These are phyloP conservation scores for Bettongia penicillata DNA, from an alignment of 2,113 vertebrate genomes.

Conservation along the genomic window DNA sequence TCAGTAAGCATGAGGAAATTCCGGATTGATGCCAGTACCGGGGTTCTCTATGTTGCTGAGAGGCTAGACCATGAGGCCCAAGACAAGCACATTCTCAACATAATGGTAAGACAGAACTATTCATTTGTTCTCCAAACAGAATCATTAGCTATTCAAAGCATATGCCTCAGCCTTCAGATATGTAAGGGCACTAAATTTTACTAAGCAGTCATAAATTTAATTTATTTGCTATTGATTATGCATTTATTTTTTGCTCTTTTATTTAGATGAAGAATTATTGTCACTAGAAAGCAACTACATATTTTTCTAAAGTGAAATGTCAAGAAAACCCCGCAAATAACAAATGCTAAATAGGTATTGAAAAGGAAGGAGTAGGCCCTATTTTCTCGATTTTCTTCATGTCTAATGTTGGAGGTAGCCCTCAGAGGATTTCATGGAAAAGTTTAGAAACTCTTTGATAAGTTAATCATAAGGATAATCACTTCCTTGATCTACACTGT, in stretches of 20 bases:
- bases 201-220: conserved; percentile 63
- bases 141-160: conserved; percentile 14
- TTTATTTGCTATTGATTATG: conserved; percentile 49
- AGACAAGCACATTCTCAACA: conserved; percentile 93
- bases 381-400: conserved; percentile 63
- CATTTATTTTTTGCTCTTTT: conserved; percentile 63
- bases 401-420: background rate
- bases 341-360: conserved; percentile 20
- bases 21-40: conserved; percentile 90
- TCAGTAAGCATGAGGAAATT: conserved; percentile 93
- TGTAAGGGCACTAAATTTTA: conserved; percentile 36
- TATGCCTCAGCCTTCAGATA: background rate
- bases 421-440: conserved; percentile 53
- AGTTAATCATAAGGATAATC: conserved; percentile 64
- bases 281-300: background rate
- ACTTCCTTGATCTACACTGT: conserved; percentile 44
- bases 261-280: conserved; percentile 44
- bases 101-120: conserved; percentile 89
- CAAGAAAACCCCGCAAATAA: background rate
- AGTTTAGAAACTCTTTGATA: conserved; percentile 70
- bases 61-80: conserved; percentile 95
- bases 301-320: conserved; percentile 65
- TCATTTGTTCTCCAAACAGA: background rate
- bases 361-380: background rate
- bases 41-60: conserved; percentile 91